Evolutionary conservation across 37 sponge, comb jelly and placozoan species (phyloP).

Genomic region (Ephydatia muelleri): DNA sequence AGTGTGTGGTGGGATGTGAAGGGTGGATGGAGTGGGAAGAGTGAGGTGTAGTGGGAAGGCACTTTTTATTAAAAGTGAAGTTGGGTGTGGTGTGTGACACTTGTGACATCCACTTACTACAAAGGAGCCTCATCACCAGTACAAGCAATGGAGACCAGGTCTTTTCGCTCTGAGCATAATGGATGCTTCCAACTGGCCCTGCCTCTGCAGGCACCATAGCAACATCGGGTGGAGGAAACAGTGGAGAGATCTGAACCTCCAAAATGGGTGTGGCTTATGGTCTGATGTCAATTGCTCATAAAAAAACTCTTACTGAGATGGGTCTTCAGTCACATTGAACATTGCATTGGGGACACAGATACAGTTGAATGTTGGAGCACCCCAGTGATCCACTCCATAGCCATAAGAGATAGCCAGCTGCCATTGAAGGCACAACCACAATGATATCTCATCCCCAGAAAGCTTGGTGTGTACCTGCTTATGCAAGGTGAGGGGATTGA

Average conservation of each 20-base stretch:
- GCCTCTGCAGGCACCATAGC: constrained; percentile 27
- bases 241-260: constrained; percentile 45
- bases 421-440: neutral
- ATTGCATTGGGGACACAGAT: constrained; percentile 39
- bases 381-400: constrained; percentile 34
- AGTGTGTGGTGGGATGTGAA: too few species aligned
- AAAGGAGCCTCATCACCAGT: constrained; percentile 15
- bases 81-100: neutral
- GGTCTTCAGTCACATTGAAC: constrained; percentile 24
- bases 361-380: constrained; percentile 18
- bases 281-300: too few species aligned
- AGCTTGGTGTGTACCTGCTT: constrained; percentile 7
- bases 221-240: constrained; percentile 41
- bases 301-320: constrained; percentile 57
- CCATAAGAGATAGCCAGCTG: constrained; percentile 50
- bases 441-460: too few species aligned
- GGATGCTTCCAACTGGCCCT: neutral
- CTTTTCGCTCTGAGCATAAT: neutral
- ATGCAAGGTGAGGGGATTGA: neutral
- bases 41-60: too few species aligned
- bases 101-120: neutral
- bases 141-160: neutral
- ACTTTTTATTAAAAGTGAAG: neutral
- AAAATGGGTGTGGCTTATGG: neutral
- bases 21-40: too few species aligned